Conservation (phyloP, 2,888 invertebrate genomes). For the Abscondita cerata region DNA sequence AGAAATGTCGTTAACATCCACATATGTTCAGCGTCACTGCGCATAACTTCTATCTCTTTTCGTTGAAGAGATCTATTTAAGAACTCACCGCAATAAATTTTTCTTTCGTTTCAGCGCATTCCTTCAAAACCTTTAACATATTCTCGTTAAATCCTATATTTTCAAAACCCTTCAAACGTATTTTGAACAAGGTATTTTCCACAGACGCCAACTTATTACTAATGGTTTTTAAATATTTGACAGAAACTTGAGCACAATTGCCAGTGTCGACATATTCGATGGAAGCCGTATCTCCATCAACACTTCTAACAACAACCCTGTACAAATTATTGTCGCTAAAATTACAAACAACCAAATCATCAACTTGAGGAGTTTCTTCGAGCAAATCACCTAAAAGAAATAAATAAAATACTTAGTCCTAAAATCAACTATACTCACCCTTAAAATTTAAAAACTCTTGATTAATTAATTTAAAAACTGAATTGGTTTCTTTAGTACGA, state of each 20-base stretch:
- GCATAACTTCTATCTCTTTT: too few species aligned
- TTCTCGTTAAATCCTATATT: constrained; percentile 21
- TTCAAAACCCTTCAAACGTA: constrained; percentile 37
- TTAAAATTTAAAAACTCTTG: constrained; percentile 22
- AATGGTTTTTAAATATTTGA: constrained; percentile 44
- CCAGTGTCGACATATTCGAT: constrained; percentile 48
- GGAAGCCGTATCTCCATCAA: constrained; percentile 34
- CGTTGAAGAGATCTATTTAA: background rate
- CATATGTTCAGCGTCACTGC: too few species aligned
- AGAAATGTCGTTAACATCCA: too few species aligned
- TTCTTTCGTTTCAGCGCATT: constrained; percentile 10
- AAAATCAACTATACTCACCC: constrained; percentile 17
- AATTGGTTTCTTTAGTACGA: constrained; percentile 44
- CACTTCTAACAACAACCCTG: constrained; percentile 43
- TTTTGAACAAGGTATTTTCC: constrained; percentile 37
- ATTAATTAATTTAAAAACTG: constrained; percentile 38
- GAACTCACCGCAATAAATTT: constrained; percentile 37
- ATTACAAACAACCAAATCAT: constrained; percentile 45
- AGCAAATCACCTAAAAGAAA: constrained; percentile 40
- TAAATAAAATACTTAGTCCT: constrained; percentile 11
- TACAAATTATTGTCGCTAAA: constrained; percentile 40
- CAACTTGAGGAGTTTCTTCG: constrained; percentile 37
- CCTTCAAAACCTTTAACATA: constrained; percentile 22
- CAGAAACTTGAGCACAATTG: constrained; percentile 39
- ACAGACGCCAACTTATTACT: constrained; percentile 40